Base-by-base conservation (phyloP, 2,797 vertebrate species). In the Enoplosus armatus region DNA sequence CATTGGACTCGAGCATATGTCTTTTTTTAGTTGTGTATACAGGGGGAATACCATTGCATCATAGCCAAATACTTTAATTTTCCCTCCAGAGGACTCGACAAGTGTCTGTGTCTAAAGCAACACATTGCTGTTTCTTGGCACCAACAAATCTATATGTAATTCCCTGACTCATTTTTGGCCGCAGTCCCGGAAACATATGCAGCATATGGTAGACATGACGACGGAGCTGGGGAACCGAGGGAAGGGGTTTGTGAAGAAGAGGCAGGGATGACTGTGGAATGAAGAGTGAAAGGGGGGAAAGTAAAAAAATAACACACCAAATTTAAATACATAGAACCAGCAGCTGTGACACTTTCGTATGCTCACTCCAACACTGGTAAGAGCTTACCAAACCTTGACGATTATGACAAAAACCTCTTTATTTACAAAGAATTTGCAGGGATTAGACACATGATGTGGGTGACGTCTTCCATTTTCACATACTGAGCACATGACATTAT, bases 151-250 rank as follows among this genome's bases (percentile, higher is more conserved):
- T 87, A 79, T 76, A 70, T 85, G 80, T 80, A 88, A 92, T 84
- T 92, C 87, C 82, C 79, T 85, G 62, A 82, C 83, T 90, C 84
- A 85, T 80, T 53, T 65, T 85, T 94, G 92, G 91, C 92, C 16
- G 35, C 4, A 0, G 39, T 82, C 92, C 90, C 83, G 47, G 85
- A 91, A 91, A 90, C 81, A 86, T 87, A 90, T 27, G 77, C 72
- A 84, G 45, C 89, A 90, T 84, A 76, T 88, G 89, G 79, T 65
- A 60, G 82, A 89, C 85, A 85, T 87, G 82, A 87, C 29, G 59
- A 77, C 27, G 50, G 69, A 75, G 65, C 83, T 18, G 51, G 16
- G 71, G 37, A 82, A 48, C 55, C 63, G 56, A 59, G 67, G 29
- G 53, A 14, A 48, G 26, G 58, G 33, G 12, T 72, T n/a, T 50